Conservation (phyloP, 1,140 invertebrate species). For the Sweltsa coloradensis region DNA sequence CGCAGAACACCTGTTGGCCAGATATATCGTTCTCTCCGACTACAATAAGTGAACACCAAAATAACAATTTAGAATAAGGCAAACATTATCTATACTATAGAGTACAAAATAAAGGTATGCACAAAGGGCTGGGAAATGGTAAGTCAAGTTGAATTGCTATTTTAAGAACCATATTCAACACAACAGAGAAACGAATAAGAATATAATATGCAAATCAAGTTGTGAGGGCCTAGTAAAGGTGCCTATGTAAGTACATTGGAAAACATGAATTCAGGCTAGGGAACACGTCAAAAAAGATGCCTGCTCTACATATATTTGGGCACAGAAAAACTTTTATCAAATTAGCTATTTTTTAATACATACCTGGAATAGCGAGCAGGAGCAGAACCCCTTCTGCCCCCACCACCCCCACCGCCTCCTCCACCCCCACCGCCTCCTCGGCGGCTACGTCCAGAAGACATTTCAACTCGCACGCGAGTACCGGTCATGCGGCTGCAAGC, state of each 20-base stretch:
- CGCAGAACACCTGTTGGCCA: background rate
- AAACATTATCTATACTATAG: background rate
- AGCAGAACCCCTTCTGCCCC: slow-evolving; percentile 30
- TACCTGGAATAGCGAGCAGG: slow-evolving; percentile 28
- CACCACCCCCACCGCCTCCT: slow-evolving; percentile 30
- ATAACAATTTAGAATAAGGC: background rate
- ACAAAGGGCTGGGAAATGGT: background rate
- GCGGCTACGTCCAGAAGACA: slow-evolving; percentile 73
- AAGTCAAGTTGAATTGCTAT: background rate
- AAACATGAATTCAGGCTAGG: background rate
- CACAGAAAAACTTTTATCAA: slow-evolving; percentile 17
- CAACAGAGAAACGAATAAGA: background rate
- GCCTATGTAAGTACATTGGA: background rate
- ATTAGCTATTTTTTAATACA: slow-evolving; percentile 13
- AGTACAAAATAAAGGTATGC: background rate
- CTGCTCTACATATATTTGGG: too few species aligned
- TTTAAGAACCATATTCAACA: background rate
- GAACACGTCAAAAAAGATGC: background rate
- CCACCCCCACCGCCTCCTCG: slow-evolving; percentile 49
- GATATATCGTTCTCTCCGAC: background rate
- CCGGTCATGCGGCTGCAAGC: slow-evolving; percentile 62
- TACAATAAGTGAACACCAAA: background rate
- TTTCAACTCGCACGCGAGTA: slow-evolving; percentile 70
- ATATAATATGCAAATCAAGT: background rate
- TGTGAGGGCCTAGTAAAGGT: background rate